Evolutionary conservation across 2,888 invertebrate genomes (phyloP).

Genomic region (Neoaliturus tenellus): DNA sequence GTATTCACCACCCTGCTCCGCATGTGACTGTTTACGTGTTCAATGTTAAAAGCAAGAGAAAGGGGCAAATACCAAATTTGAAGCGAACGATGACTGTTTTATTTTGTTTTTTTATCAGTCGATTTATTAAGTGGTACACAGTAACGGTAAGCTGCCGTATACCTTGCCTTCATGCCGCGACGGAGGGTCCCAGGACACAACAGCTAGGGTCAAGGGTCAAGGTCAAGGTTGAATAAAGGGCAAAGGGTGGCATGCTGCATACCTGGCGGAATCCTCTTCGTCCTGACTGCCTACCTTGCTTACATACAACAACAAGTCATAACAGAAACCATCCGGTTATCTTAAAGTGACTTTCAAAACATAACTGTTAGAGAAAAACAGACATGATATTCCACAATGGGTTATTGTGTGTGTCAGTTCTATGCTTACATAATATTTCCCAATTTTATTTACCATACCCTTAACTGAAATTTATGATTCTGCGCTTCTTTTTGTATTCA

Average conservation of each 20-base stretch:
- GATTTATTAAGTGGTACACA: slow-evolving; percentile 72
- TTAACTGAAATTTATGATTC: too few species aligned
- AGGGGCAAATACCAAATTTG: slow-evolving; percentile 37
- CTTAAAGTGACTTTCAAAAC: too few species aligned
- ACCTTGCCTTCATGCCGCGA: slow-evolving; percentile 13
- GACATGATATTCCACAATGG: too few species aligned
- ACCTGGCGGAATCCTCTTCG: slow-evolving; percentile 1
- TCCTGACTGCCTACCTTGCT: neutral
- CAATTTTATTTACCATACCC: too few species aligned
- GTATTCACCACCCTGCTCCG: slow-evolving; percentile 44
- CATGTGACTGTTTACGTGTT: neutral
- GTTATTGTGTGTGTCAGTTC: too few species aligned
- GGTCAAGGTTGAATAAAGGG: neutral
- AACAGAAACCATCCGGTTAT: too few species aligned
- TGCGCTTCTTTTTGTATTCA: too few species aligned
- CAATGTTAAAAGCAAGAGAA: slow-evolving; percentile 41
- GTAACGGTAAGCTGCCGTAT: slow-evolving; percentile 80
- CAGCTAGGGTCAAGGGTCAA: slow-evolving; percentile 14
- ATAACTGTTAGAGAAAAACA: too few species aligned
- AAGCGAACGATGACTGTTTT: slow-evolving; percentile 44
- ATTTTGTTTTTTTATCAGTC: slow-evolving; percentile 44
- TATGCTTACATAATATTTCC: too few species aligned
- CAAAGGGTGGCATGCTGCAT: neutral
- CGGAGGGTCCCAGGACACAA: neutral
- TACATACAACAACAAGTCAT: neutral